These are phyloP conservation scores for Dicaeum eximium DNA, from an alignment of 2,113 vertebrate species.

Conservation along the genomic window DNA sequence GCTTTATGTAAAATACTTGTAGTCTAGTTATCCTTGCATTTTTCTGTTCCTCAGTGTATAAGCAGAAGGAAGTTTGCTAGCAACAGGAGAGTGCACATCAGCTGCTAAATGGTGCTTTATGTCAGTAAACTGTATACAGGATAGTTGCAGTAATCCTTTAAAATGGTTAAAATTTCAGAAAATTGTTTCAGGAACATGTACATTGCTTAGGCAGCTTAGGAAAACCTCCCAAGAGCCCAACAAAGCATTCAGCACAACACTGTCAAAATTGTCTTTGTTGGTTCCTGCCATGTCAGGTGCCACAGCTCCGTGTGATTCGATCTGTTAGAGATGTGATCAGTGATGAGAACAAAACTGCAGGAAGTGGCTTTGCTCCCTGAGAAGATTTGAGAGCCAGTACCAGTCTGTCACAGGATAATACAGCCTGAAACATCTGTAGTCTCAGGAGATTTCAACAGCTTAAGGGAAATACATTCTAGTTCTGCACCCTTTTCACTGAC, in stretches of 20 bases:
- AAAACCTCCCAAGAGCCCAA: neutral
- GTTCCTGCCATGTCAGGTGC: neutral
- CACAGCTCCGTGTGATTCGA: neutral
- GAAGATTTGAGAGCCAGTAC: neutral
- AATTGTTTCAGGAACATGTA: neutral
- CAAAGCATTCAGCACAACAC: neutral
- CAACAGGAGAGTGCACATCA: neutral
- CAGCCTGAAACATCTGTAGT: neutral
- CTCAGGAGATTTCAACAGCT: neutral
- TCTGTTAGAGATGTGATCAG: neutral
- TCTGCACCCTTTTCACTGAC: neutral
- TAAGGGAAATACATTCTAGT: neutral
- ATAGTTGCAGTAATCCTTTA: neutral
- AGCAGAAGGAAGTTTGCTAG: neutral
- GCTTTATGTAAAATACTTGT: neutral
- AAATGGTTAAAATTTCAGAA: neutral
- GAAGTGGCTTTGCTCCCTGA: neutral
- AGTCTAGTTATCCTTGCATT: neutral
- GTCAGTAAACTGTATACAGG: neutral
- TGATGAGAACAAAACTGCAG: neutral
- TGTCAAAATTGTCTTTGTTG: neutral
- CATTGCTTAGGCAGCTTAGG: neutral
- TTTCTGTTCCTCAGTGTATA: neutral
- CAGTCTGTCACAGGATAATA: neutral
- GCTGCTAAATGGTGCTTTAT: neutral